Evolutionary conservation across 1,140 invertebrate species (phyloP).

Genomic region (Mizuhopecten yessoensis): DNA sequence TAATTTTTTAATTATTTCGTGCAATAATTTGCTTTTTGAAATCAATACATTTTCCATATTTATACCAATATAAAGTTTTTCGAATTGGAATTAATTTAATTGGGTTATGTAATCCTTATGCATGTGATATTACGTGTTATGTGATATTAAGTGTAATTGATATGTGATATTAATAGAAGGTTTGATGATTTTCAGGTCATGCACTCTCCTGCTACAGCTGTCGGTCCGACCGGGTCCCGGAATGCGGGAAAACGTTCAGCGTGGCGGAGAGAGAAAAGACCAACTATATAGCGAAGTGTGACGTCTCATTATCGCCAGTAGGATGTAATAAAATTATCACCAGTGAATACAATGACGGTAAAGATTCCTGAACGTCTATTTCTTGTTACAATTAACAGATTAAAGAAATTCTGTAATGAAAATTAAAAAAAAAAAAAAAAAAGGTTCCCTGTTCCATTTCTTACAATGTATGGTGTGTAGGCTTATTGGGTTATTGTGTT

Average conservation of each 20-base stretch:
- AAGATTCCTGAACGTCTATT: not conserved
- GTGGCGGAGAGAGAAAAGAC: not conserved
- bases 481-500: too few relatives aligned
- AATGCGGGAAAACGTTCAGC: not conserved
- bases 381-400: not conserved
- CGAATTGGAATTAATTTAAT: too few relatives aligned
- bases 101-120: too few relatives aligned
- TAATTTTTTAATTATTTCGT: too few relatives aligned
- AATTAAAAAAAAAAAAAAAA: too few relatives aligned
- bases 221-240: not conserved
- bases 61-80: too few relatives aligned
- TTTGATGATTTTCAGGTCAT: not conserved
- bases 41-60: too few relatives aligned
- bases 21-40: too few relatives aligned
- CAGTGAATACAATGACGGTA: not conserved
- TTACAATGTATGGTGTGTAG: too few relatives aligned
- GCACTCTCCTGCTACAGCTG: not conserved
- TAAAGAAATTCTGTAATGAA: not conserved
- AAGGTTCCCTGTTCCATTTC: too few relatives aligned
- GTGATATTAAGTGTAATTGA: too few relatives aligned
- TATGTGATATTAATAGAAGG: not conserved
- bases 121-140: too few relatives aligned
- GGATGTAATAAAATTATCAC: conserved; percentile 1
- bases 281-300: not conserved
- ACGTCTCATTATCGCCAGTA: not conserved